Evolutionary conservation across 1,140 invertebrate genomes (phyloP), one percentile per base, ranked within the genome.

Genomic region (Lordiphosa mommai): DNA sequence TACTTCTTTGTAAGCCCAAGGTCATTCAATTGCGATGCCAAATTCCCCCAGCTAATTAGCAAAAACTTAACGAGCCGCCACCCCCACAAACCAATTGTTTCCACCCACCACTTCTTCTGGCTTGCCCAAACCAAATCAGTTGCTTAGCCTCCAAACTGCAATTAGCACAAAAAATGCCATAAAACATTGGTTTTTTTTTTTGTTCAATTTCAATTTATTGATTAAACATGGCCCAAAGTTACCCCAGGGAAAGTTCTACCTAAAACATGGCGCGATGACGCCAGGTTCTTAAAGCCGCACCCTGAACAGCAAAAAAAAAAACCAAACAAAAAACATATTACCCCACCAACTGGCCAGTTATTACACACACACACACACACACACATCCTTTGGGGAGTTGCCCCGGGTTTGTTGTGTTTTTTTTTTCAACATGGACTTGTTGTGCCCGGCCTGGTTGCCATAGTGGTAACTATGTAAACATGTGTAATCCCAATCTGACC

Each of bases 241-340:
- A 51, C 63, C 63, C 37, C 57, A 71, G 71, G 46, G 77, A 82
- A 84, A 82, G 77, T 82, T 82, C 71, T 71, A 36, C 56, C 49
- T 44, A 67, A 43, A 23, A 66, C 76, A 69, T 73, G 64, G 72
- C 59, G 60, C 50, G 52, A 84, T 82, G 77, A 82, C 76, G 77
- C 66, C 77, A 82, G 69, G 50, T 51, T 27, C 66, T 64, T 70
- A 84, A 84, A 67, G 58, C 76, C 77, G 77, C 76, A 56, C 76
- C 76, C 77, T 60, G 37, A 34, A 40, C 6, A 6, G 9, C 9
- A 14, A 32, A 40, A 27, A 12, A 13, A 17, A 23, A 23, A 23
- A n/a, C n/a, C n/a, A n/a, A n/a, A n/a, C n/a, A n/a, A 23, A 23
- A 27, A 27, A 27, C 4, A n/a, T n/a, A n/a, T n/a, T n/a, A 27